phyloP scores from a whole-genome alignment of 2,888 invertebrate species.

The Buathra laborator region DNA sequence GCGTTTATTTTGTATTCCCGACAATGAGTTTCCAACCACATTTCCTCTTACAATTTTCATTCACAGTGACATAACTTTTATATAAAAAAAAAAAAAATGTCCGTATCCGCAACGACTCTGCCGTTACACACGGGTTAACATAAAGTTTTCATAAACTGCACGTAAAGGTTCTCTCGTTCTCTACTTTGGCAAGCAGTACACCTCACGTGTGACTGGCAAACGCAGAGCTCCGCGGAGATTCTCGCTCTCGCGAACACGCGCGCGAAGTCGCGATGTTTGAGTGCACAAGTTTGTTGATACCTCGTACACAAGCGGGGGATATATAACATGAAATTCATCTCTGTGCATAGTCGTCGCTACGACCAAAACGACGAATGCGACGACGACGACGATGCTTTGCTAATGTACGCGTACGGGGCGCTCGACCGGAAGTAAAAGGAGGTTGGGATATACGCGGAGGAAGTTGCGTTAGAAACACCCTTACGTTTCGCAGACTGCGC shows the following conservation, averaged over 20 bases:
- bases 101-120: no score
- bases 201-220: constrained; percentile 25
- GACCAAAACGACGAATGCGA: not conserved
- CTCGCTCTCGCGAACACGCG: constrained; percentile 20
- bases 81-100: no score
- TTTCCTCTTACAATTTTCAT: no score
- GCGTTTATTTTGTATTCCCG: no score
- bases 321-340: constrained; percentile 56
- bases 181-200: not conserved
- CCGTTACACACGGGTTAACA: not conserved
- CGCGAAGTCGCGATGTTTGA: not conserved
- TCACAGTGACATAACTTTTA: no score
- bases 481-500: constrained; percentile 35
- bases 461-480: constrained; percentile 58
- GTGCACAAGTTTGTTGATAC: constrained; percentile 54
- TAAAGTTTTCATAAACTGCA: not conserved
- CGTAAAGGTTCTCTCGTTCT: not conserved
- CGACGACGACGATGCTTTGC: constrained; percentile 22
- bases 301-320: constrained; percentile 47
- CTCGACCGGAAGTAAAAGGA: constrained; percentile 43
- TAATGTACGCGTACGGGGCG: constrained; percentile 22
- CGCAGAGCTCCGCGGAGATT: constrained; percentile 14
- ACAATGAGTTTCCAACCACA: no score
- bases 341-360: constrained; percentile 32
- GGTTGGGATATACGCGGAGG: constrained; percentile 36